Evolutionary conservation across 1,140 invertebrate species (phyloP).

Genomic region (Micrasema longulum): DNA sequence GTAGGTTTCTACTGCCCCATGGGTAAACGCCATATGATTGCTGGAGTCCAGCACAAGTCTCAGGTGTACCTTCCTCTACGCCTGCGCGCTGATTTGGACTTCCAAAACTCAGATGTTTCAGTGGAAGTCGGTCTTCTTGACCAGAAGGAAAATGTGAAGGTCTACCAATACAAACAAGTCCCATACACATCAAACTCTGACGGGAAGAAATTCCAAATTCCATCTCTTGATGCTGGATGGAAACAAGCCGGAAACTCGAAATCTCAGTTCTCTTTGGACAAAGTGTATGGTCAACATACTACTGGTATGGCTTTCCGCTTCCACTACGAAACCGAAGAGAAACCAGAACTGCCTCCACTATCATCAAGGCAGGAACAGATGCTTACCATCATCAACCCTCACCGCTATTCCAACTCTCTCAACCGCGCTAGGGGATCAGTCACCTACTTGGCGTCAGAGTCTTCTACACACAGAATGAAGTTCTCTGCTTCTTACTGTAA

Average conservation of each 20-base stretch:
- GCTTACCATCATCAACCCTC: conserved; percentile 14
- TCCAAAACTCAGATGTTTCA: conserved; percentile 61
- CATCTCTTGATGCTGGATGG: conserved; percentile 59
- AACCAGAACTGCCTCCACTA: conserved; percentile 59
- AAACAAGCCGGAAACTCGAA: conserved; percentile 59
- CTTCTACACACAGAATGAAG: conserved; percentile 30
- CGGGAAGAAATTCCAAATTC: conserved; percentile 66
- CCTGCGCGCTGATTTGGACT: conserved; percentile 60
- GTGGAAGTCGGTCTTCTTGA: conserved; percentile 65
- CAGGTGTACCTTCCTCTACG: conserved; percentile 69
- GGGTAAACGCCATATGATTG: conserved; percentile 70
- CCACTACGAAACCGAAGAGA: conserved; percentile 66
- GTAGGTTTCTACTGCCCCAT: conserved; percentile 73
- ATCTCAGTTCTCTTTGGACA: conserved; percentile 58
- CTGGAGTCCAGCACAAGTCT: conserved; percentile 70
- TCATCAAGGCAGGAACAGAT: conserved; percentile 58
- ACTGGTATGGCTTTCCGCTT: conserved; percentile 66
- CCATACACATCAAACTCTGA: conserved; percentile 71
- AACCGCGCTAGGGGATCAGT: conserved; percentile 8
- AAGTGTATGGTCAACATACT: conserved; percentile 59
- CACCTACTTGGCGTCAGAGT: conserved; percentile 30
- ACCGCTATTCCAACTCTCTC: background rate
- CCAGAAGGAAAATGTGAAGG: conserved; percentile 63
- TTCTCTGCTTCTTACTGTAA: conserved; percentile 35
- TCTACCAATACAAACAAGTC: conserved; percentile 69